phyloP scores from a whole-genome alignment of 2,888 invertebrate genomes.

The Dexiosoma caninum region DNA sequence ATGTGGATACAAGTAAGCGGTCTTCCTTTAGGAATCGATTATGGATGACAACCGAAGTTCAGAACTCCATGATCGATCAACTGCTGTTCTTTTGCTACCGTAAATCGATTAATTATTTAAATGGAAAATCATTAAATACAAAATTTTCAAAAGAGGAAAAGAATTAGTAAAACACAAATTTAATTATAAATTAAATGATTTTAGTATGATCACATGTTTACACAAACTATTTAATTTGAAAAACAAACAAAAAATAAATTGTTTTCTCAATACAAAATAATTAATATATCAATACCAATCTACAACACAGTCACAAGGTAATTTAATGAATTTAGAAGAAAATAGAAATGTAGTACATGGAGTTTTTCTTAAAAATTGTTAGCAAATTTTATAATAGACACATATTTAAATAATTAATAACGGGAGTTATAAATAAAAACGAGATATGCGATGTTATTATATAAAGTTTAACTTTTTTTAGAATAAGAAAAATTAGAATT shows the following conservation, averaged over 20 bases:
- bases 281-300: slow-evolving; percentile 54
- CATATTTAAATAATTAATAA: slow-evolving; percentile 51
- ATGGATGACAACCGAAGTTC: too few species aligned
- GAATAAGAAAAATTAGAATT: neutral
- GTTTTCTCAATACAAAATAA: neutral
- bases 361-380: slow-evolving; percentile 17
- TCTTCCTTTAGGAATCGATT: too few species aligned
- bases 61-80: too few species aligned
- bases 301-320: slow-evolving; percentile 63
- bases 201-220: slow-evolving; percentile 37
- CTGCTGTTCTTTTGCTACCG: too few species aligned
- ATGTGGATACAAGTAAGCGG: too few species aligned
- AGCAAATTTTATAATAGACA: slow-evolving; percentile 53
- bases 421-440: neutral
- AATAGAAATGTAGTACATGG: slow-evolving; percentile 38
- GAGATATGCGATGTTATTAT: neutral
- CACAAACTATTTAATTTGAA: slow-evolving; percentile 52
- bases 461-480: neutral
- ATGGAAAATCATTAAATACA: too few species aligned
- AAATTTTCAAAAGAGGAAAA: too few species aligned
- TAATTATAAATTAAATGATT: too few species aligned
- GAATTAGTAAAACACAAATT: too few species aligned
- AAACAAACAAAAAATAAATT: slow-evolving; percentile 11
- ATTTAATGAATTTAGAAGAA: slow-evolving; percentile 55
- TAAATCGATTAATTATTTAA: too few species aligned